Percentiles rank a stretch among this genome's conserved stretches.
Conservation (phyloP, 1,140 invertebrate species). For the Halictus rubicundus region DNA sequence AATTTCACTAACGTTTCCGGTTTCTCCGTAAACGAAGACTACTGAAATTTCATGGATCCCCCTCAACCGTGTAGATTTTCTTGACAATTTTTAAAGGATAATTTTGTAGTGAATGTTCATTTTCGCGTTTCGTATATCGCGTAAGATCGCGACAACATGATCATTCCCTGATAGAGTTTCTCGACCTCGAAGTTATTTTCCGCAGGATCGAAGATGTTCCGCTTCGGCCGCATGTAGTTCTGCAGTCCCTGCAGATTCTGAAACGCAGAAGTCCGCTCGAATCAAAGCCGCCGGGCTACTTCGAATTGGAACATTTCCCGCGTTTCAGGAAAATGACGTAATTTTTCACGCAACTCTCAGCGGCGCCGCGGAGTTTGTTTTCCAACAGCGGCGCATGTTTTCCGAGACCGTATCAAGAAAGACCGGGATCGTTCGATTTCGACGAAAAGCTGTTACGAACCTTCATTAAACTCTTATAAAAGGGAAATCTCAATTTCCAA, state of each 20-base stretch:
- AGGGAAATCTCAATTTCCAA: too few species aligned
- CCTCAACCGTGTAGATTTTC: too few species aligned
- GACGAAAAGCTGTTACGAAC: background rate
- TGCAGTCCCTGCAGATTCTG: constrained; percentile 66
- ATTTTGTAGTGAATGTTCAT: too few species aligned
- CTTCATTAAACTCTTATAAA: too few species aligned
- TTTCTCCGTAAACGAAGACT: too few species aligned
- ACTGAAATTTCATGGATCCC: too few species aligned
- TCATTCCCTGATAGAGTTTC: constrained; percentile 74
- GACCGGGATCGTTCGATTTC: background rate
- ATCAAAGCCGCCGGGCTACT: background rate
- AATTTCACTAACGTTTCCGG: too few species aligned
- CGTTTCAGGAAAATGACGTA: constrained; percentile 1
- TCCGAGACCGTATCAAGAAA: background rate
- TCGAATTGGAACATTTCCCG: background rate
- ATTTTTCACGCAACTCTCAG: constrained; percentile 4
- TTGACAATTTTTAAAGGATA: too few species aligned
- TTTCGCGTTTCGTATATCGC: constrained; percentile 46
- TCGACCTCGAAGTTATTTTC: constrained; percentile 70
- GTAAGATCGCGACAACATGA: constrained; percentile 73
- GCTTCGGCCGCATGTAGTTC: constrained; percentile 69
- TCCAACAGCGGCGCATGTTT: background rate
- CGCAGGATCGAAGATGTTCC: constrained; percentile 58
- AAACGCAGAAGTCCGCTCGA: constrained; percentile 32
- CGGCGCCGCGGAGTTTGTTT: background rate